Evolutionary conservation across 2,113 vertebrate species (phyloP).

Genomic region (Lathamus discolor): DNA sequence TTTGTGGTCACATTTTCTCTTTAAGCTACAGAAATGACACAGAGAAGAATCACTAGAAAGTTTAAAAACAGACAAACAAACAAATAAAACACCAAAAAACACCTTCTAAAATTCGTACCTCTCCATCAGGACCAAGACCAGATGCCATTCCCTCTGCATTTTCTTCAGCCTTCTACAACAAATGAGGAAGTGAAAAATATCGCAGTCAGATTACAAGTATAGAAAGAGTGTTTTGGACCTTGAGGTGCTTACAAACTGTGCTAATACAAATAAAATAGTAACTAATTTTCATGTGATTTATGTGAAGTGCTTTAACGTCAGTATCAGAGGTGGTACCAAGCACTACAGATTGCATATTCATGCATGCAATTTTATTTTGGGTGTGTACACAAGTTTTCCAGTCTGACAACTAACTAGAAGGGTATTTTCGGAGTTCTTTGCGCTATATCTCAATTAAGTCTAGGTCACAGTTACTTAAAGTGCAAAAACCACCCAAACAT

Average conservation of each 20-base stretch:
- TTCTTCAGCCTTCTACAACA: constrained; percentile 87
- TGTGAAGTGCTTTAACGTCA: not conserved
- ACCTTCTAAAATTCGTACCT: constrained; percentile 75
- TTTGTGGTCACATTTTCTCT: not conserved
- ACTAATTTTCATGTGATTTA: not conserved
- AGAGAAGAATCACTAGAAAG: not conserved
- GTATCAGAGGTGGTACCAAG: not conserved
- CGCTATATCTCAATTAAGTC: not conserved
- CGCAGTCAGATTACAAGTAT: not conserved
- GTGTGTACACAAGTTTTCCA: not conserved
- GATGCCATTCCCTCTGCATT: constrained; percentile 87
- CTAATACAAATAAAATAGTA: not conserved
- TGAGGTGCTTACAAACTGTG: not conserved
- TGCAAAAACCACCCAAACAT: not conserved
- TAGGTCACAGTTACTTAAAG: not conserved
- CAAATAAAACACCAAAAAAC: not conserved
- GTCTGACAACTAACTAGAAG: not conserved
- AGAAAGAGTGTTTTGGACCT: not conserved
- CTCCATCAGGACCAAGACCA: constrained; percentile 92
- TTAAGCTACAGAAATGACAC: not conserved
- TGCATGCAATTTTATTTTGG: not conserved
- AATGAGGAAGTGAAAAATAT: constrained; percentile 17
- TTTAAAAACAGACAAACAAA: not conserved
- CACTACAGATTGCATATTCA: not conserved
- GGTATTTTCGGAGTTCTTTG: not conserved